Evolutionary conservation across 2,113 vertebrate species (phyloP), one percentile per base, ranked within the genome.

Genomic region (Pelusios castaneus): DNA sequence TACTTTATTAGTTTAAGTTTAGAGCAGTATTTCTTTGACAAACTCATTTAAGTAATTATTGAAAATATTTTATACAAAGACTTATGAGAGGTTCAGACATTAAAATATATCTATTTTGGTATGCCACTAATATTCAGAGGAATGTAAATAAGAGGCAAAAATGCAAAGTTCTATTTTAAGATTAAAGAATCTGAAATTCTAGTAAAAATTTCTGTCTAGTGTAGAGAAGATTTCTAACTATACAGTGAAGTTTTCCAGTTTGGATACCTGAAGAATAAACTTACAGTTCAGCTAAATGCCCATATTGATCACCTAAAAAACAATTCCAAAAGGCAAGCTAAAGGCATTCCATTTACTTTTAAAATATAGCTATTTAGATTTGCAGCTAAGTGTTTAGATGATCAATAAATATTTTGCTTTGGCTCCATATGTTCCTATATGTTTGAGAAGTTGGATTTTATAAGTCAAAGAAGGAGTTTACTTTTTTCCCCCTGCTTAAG

Each of bases 41-140:
- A 8, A 63, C 6, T 1, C 1, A n/a, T 2, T 14, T 8, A 8
- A 0, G 1, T 1, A 6, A 5, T 11, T 17, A 12, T n/a, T 54
- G 58, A n/a, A 31, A 0, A 34, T 56, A 22, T 17, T 54, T 5
- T 45, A 6, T 1, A 38, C 80, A 25, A 43, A 70, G 49, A 24
- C 27, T 63, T 8, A 3, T 1, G 19, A 2, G 1, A 17, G 14
- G 10, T 51, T 11, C 8, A 43, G 60, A 78, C 9, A 29, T 1
- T 45, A 45, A 60, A 27, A 84, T 27, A 17, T 24, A 52, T 43
- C 11, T 41, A 10, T 47, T 63, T 38, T 76, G 24, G 7, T 76
- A 45, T 76, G 41, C 73, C 73, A 43, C 41, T 27, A 27, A 8
- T 8, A 76, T 76, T 45, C 41, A 6, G 7, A 76, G 41, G 6